A percentile compares a stretch with the other conserved stretches of the same genome.
Conservation (phyloP, 2,113 vertebrate species). For the Neolamprologus longior region DNA sequence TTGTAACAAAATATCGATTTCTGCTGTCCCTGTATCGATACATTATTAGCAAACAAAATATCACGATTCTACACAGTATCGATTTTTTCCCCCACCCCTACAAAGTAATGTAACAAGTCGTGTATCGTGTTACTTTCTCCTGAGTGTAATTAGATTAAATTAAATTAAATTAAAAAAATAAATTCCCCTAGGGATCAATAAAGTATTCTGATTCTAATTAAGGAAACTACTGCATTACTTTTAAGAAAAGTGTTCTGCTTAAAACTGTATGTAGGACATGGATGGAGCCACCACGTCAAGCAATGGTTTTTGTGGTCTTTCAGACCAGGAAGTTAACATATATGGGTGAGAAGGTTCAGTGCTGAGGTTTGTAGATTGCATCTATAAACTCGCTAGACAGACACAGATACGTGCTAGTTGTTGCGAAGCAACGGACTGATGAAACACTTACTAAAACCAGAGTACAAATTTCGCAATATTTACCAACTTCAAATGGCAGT, state of each 20-base stretch:
- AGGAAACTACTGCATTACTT: neutral
- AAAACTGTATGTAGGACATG: neutral
- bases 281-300: neutral
- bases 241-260: neutral
- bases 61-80: accelerated
- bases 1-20: too few relatives aligned
- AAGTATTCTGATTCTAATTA: neutral
- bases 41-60: too few relatives aligned
- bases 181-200: accelerated
- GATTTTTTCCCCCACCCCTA: accelerated
- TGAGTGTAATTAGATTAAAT: neutral
- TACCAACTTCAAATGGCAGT: neutral
- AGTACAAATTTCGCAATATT: accelerated
- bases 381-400: neutral
- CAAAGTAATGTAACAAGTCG: neutral
- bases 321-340: neutral
- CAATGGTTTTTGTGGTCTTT: neutral
- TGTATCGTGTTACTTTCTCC: neutral
- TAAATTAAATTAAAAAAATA: accelerated
- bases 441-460: neutral
- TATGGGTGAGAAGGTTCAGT: accelerated
- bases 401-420: accelerated
- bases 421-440: accelerated
- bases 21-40: too few relatives aligned
- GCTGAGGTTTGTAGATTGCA: neutral